Percentiles rank a stretch among this genome's conserved stretches.
Conservation (phyloP, 2,113 vertebrate genomes). For the Phyllopteryx taeniolatus region DNA sequence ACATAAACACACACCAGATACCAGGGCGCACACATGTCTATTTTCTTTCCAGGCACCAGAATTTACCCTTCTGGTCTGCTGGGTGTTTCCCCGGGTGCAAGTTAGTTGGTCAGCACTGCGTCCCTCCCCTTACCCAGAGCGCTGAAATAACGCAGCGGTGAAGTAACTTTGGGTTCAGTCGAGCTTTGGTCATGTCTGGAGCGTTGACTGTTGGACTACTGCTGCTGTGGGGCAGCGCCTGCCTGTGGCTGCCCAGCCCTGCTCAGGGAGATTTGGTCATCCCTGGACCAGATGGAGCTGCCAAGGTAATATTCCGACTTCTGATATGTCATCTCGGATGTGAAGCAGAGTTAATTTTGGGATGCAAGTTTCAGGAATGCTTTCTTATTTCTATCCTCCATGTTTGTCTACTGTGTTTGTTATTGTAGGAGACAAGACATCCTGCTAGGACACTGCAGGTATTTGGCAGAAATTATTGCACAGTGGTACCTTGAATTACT, state of each 20-base stretch:
- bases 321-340: not conserved
- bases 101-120: slow-evolving; percentile 15
- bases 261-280: slow-evolving; percentile 37
- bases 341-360: not conserved
- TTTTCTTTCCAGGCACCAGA: not conserved
- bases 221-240: slow-evolving; percentile 54
- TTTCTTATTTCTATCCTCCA: not conserved
- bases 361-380: not conserved
- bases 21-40: not conserved
- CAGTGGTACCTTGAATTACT: not conserved
- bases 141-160: slow-evolving; percentile 9
- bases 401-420: slow-evolving; percentile 14
- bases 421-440: slow-evolving; percentile 34
- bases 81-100: not conserved
- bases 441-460: slow-evolving; percentile 39
- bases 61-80: not conserved
- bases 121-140: slow-evolving; percentile 36
- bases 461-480: not conserved
- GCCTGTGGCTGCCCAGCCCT: slow-evolving; percentile 30
- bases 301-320: not conserved
- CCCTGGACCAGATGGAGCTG: slow-evolving; percentile 19
- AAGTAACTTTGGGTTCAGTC: slow-evolving; percentile 49
- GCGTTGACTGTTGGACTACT: slow-evolving; percentile 41
- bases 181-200: slow-evolving; percentile 65
- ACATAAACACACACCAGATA: not conserved